Base-by-base conservation (phyloP, 2,888 invertebrate species). In the Pseudococcus jackbeardsleyi region DNA sequence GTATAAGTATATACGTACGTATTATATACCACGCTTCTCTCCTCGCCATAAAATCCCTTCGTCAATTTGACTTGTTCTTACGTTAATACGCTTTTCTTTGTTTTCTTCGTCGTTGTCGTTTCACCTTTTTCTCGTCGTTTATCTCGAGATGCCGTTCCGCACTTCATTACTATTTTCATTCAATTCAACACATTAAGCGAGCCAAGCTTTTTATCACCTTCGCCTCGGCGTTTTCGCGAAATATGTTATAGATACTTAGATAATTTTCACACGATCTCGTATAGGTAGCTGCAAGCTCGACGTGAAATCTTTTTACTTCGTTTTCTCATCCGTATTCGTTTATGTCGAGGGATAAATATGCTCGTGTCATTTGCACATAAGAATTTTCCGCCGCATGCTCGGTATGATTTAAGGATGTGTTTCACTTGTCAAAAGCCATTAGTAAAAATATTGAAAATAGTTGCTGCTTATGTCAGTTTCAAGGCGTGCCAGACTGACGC, bases 31-130 rank as follows among this genome's bases (percentile, higher is more conserved):
- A 64, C 22, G n/a, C 19, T 64, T 64, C 22, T 64, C 22, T 42
- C 42, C 42, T 42, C 42, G 42, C 5, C 42, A 42, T 42, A 9
- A 9, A 22, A 64, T 22, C 22, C 22, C 64, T 64, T 64, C 64
- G 22, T 22, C 64, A 22, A 22, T 64, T 64, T 12, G 22, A 64
- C 22, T 64, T 64, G 64, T 64, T 64, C 64, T 64, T 64, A 64
- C 64, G 19, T 64, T 64, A 64, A 64, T 64, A 64, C 64, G 22
- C 22, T 64, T 64, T 64, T 64, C 64, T 64, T 64, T 64, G 64
- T 64, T 22, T 64, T 64, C 64, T 19, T 64, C 64, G 22, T 64
- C 64, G 22, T 64, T 54, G 54, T 54, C 54, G 54, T 54, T 54
- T 54, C 54, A 54, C 54, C 54, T 54, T 54, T 54, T 64, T 64